phyloP scores from a whole-genome alignment of 2,797 vertebrate species.

The Agapornis canus region DNA sequence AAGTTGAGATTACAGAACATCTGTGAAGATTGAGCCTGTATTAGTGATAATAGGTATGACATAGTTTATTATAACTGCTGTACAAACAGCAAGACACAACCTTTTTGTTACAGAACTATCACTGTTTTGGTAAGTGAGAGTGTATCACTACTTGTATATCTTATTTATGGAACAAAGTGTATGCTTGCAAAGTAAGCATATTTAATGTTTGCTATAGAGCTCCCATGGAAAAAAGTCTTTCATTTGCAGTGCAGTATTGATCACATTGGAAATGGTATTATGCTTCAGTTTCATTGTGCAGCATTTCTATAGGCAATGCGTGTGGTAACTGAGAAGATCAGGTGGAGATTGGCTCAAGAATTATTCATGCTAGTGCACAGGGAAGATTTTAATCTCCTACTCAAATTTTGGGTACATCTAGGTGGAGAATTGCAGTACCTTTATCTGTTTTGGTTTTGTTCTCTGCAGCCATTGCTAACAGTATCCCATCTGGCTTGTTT shows the following conservation, averaged over 20 bases:
- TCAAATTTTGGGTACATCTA: not conserved
- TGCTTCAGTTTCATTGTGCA: not conserved
- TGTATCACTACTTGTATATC: not conserved
- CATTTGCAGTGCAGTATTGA: not conserved
- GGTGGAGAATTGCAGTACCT: not conserved
- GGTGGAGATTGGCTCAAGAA: not conserved
- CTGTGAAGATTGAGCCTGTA: not conserved
- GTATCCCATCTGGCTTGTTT: not conserved
- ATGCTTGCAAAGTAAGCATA: not conserved
- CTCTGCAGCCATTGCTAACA: not conserved
- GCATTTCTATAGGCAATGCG: not conserved
- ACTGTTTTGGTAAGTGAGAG: not conserved
- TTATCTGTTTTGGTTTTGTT: not conserved
- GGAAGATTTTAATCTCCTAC: not conserved
- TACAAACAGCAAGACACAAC: not conserved
- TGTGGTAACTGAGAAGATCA: not conserved
- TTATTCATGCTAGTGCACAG: not conserved
- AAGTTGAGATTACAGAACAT: not conserved
- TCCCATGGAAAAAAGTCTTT: not conserved
- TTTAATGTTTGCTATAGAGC: not conserved
- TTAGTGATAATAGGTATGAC: not conserved
- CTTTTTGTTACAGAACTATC: not conserved
- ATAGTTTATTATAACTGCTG: not conserved
- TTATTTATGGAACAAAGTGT: not conserved
- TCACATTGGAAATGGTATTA: not conserved